Base-by-base conservation (phyloP, 2,113 vertebrate genomes). In the Megaleporinus macrocephalus region DNA sequence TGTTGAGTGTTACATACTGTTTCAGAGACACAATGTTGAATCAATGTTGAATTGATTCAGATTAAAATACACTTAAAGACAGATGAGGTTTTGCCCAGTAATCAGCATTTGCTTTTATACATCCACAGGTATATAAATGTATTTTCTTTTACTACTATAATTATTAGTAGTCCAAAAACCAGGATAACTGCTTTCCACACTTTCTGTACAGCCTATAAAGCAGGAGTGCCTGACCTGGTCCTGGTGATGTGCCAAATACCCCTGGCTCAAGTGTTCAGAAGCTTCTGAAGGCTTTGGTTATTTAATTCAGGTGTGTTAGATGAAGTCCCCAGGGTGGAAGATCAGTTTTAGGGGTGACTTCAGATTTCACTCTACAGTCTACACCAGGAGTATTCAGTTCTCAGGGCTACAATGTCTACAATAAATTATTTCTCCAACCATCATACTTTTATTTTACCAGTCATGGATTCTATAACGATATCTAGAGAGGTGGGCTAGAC, bases 1-100 rank as follows among this genome's bases (percentile, higher is more conserved):
- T 70, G 74, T 9, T 63, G 61, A 79, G 76, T 74, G 80, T 86
- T 88, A 90, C 79, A 83, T 83, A 81, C 16, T 86, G 85, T 85
- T 83, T 82, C 87, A 68, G 90, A 86, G 80, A 70, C 27, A 61
- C 27, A 68, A 74, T 73, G 70, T 73, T 72, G 61, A 86, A 78
- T 81, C 75, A 82, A 27, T 73, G n/a, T 63, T 53, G 76, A 74
- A 79, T 59, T 65, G 57, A 81, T 80, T 83, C 24, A 20, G 53
- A 66, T 65, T 78, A 79, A 77, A 55, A 79, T 13, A 14, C 1
- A 78, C 53, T 77, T 57, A 66, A n/a, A 47, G 81, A 86, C 84
- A 76, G 81, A 86, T 86, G 80, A 83, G 59, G 22, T 57, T 26
- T 29, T 27, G 7, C 26, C 33, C 10, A 62, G 22, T 30, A 29